Percentiles rank a stretch among this genome's conserved stretches.
Conservation (phyloP, 37 sponge, comb jelly and placozoan species). For the Lycopodina hypogea region DNA sequence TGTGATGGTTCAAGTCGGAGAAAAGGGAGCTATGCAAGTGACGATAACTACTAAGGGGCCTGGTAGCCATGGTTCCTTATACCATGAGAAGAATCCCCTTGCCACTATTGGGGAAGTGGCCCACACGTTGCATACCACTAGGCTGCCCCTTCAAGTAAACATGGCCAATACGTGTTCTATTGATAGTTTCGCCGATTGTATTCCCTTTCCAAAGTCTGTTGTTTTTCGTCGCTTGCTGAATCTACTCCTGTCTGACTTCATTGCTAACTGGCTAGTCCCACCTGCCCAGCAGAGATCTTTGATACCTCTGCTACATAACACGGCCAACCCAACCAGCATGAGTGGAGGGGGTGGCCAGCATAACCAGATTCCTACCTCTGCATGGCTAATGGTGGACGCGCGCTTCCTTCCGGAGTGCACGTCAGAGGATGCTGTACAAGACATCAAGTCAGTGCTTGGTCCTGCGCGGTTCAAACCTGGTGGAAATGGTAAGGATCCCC, state of each 20-base stretch:
- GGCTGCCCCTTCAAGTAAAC: slow-evolving; percentile 52
- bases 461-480: slow-evolving; percentile 7
- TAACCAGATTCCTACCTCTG: slow-evolving; percentile 77
- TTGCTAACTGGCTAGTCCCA: slow-evolving; percentile 33
- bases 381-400: slow-evolving; percentile 57
- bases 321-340: slow-evolving; percentile 63
- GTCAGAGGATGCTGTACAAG: slow-evolving; percentile 47
- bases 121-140: slow-evolving; percentile 34
- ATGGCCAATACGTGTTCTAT: slow-evolving; percentile 37
- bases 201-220: slow-evolving; percentile 44
- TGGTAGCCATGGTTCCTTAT: slow-evolving; percentile 72
- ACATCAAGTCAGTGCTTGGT: slow-evolving; percentile 60
- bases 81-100: slow-evolving; percentile 67
- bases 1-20: slow-evolving; percentile 66
- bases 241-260: slow-evolving; percentile 28
- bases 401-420: slow-evolving; percentile 74
- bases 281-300: slow-evolving; percentile 40
- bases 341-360: slow-evolving; percentile 51
- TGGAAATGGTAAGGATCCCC: slow-evolving; percentile 30
- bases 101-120: slow-evolving; percentile 49
- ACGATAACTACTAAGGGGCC: slow-evolving; percentile 60
- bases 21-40: slow-evolving; percentile 54
- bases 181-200: slow-evolving; percentile 21
- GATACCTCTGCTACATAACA: slow-evolving; percentile 67
- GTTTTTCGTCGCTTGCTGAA: slow-evolving; percentile 53